Conservation (phyloP, 2,113 vertebrate species). For the Perccottus glenii region DNA sequence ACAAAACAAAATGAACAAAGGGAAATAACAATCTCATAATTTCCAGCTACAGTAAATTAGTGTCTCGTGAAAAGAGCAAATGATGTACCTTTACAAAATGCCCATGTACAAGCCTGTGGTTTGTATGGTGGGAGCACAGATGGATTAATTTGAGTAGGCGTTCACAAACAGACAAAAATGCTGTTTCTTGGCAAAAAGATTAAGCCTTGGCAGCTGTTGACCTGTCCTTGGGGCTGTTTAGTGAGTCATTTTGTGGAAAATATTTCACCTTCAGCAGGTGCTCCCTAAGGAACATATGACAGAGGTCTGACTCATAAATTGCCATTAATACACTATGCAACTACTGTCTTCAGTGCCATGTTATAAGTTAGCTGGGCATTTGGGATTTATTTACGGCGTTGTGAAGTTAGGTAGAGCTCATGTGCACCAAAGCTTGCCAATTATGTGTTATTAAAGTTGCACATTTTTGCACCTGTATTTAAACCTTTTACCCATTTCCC, state of each 20-base stretch:
- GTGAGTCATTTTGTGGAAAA: conserved; percentile 24
- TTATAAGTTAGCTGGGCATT: too few relatives aligned
- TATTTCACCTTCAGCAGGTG: conserved; percentile 6
- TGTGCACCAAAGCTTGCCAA: too few relatives aligned
- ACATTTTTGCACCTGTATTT: too few relatives aligned
- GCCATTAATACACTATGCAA: conserved; percentile 5
- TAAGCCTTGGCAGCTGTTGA: conserved; percentile 25
- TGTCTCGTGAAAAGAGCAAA: conserved; percentile 72
- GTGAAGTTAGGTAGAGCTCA: too few relatives aligned
- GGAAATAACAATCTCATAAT: conserved; percentile 72
- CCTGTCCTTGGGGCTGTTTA: conserved; percentile 44
- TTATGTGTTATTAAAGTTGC: too few relatives aligned
- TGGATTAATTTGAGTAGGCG: conserved; percentile 40
- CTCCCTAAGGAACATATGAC: conserved; percentile 6
- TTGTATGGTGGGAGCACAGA: conserved; percentile 25
- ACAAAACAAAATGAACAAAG: conserved; percentile 23
- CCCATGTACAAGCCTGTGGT: conserved; percentile 59
- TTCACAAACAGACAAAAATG: conserved; percentile 51
- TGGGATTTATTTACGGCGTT: too few relatives aligned
- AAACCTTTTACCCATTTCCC: too few relatives aligned
- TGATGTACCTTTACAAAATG: conserved; percentile 67
- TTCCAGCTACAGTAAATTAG: conserved; percentile 81
- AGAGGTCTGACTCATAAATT: conserved; percentile 6
- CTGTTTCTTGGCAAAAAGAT: conserved; percentile 46
- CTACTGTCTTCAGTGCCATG: conserved; percentile 1